A percentile compares a stretch with the other conserved stretches of the same genome.
These are phyloP conservation scores for Lamellibrachia columna DNA, from an alignment of 2,888 invertebrate species.

Conservation along the genomic window DNA sequence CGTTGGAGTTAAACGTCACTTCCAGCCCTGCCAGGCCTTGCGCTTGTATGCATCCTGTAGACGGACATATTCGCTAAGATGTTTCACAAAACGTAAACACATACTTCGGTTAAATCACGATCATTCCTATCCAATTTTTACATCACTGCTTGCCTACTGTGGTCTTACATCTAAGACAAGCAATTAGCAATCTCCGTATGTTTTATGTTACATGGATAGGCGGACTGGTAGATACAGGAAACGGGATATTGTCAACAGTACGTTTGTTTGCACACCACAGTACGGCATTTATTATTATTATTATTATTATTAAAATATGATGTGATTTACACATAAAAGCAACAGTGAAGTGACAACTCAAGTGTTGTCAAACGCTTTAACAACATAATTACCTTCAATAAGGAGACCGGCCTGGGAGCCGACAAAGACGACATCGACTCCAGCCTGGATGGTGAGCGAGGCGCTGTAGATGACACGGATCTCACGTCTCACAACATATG, in stretches of 20 bases:
- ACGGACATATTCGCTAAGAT: not conserved
- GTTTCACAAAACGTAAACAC: not conserved
- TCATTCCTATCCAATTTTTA: too few species aligned
- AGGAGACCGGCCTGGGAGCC: not conserved
- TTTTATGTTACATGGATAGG: too few species aligned
- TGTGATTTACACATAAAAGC: too few species aligned
- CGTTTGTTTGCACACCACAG: not conserved
- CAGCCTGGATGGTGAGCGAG: not conserved
- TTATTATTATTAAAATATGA: too few species aligned
- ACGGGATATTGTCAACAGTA: not conserved
- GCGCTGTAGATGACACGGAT: not conserved
- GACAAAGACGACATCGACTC: not conserved
- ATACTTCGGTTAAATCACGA: not conserved
- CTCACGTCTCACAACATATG: not conserved
- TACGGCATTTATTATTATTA: too few species aligned
- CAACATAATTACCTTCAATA: slow-evolving; percentile 5
- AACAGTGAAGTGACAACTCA: not conserved
- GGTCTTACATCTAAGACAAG: not conserved
- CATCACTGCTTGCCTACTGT: too few species aligned
- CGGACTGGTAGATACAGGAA: not conserved
- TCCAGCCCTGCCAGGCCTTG: not conserved
- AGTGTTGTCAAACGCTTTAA: not conserved
- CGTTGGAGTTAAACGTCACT: not conserved
- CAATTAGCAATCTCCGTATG: not conserved
- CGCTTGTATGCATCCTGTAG: not conserved